A percentile compares a stretch with the other conserved stretches of the same genome.
These are phyloP conservation scores for Drosophila sucinea DNA, from an alignment of 1,140 invertebrate species.

Conservation along the genomic window DNA sequence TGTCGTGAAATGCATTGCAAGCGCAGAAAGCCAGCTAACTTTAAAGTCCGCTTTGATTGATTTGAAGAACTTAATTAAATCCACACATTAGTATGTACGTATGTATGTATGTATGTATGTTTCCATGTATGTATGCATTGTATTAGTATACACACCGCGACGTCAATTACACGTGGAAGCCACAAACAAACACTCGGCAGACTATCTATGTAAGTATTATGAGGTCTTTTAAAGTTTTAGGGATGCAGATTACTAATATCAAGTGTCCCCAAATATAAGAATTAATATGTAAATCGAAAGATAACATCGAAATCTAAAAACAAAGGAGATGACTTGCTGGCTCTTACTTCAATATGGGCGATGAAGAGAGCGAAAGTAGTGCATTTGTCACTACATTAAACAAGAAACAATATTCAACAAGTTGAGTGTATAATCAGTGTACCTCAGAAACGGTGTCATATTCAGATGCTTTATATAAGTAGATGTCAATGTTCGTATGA, in stretches of 20 bases:
- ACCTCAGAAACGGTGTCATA: no score
- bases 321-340: no score
- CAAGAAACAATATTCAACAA: no score
- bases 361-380: no score
- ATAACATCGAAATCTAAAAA: neutral
- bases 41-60: constrained; percentile 5
- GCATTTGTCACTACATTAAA: no score
- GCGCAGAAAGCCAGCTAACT: constrained; percentile 6
- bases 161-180: constrained; percentile 6
- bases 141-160: constrained; percentile 1
- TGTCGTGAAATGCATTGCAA: neutral
- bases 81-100: constrained; percentile 12
- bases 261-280: neutral
- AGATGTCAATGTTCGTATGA: no score
- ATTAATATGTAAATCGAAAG: no score
- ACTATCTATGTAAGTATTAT: neutral
- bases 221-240: neutral
- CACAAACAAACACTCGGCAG: neutral
- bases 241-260: neutral
- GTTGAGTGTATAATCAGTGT: no score
- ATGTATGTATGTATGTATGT: constrained; percentile 1
- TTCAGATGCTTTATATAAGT: no score
- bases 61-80: constrained; percentile 3
- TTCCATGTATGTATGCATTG: constrained; percentile 6
- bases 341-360: no score